A percentile compares a stretch with the other conserved stretches of the same genome.
phyloP scores from a whole-genome alignment of 2,797 vertebrate genomes.

The Alfaro cultratus region DNA sequence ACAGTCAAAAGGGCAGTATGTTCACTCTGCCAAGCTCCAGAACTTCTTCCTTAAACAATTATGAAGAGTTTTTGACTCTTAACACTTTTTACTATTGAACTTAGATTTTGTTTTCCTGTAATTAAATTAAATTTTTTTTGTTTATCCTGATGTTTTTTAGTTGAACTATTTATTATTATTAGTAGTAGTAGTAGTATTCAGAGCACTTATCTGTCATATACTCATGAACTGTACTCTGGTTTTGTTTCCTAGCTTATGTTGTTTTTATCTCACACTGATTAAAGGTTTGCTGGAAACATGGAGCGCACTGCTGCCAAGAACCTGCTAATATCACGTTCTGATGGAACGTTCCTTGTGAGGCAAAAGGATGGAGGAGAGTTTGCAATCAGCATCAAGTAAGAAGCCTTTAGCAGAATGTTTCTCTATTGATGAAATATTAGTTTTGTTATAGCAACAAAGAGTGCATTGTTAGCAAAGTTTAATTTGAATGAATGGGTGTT shows the following conservation, averaged over 20 bases:
- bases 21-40: background rate
- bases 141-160: background rate
- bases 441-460: background rate
- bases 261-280: constrained; percentile 9
- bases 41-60: background rate
- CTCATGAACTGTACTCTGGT: background rate
- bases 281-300: constrained; percentile 90
- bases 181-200: background rate
- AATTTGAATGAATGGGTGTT: background rate
- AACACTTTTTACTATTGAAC: background rate
- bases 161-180: too few relatives aligned
- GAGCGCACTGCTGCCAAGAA: constrained; percentile 86
- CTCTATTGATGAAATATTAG: background rate
- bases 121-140: background rate
- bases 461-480: background rate
- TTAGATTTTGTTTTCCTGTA: background rate
- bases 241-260: background rate
- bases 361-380: constrained; percentile 91
- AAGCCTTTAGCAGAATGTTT: background rate
- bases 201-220: background rate
- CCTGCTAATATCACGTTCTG: constrained; percentile 83
- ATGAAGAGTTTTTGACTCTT: background rate
- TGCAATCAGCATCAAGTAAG: constrained; percentile 95
- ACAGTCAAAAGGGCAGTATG: background rate
- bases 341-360: constrained; percentile 91